Conservation (phyloP, 2,113 vertebrate species). For the Odontesthes bonariensis region DNA sequence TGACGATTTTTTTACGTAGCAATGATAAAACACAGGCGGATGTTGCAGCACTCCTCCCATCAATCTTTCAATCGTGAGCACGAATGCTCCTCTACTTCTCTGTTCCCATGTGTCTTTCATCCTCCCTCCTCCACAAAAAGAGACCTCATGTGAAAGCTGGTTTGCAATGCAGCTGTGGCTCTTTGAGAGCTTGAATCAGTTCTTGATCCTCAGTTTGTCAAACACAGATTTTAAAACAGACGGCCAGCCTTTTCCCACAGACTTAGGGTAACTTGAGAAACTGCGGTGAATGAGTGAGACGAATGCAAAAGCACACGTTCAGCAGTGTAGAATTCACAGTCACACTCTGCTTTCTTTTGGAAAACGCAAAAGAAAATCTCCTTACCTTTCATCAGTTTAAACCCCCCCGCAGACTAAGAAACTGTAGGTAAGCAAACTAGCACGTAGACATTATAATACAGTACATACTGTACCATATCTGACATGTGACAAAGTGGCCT, state of each 20-base stretch:
- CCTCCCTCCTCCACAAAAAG: slow-evolving; percentile 19
- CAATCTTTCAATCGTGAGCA: slow-evolving; percentile 44
- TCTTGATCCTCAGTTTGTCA: slow-evolving; percentile 50
- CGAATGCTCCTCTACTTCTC: slow-evolving; percentile 46
- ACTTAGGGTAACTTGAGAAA: slow-evolving; percentile 5
- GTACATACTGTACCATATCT: background rate
- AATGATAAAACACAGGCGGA: slow-evolving; percentile 50
- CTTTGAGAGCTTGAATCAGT: slow-evolving; percentile 24
- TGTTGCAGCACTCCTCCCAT: slow-evolving; percentile 35
- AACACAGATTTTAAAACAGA: slow-evolving; percentile 50
- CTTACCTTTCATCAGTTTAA: slow-evolving; percentile 5
- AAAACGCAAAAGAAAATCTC: slow-evolving; percentile 4
- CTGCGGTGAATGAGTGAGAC: slow-evolving; percentile 40
- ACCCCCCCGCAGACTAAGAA: background rate
- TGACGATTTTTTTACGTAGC: slow-evolving; percentile 31
- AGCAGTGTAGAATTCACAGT: slow-evolving; percentile 12
- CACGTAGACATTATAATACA: background rate
- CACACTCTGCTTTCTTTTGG: slow-evolving; percentile 19
- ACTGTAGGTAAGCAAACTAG: background rate
- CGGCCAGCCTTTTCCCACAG: slow-evolving; percentile 12
- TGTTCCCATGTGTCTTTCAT: slow-evolving; percentile 29
- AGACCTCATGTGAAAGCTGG: slow-evolving; percentile 38
- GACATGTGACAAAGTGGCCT: slow-evolving; percentile 52
- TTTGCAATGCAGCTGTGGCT: slow-evolving; percentile 8
- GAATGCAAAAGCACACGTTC: slow-evolving; percentile 47